Percentiles rank a stretch among this genome's conserved stretches.
These are phyloP conservation scores for Taeniopygia guttata DNA, from an alignment of 2,797 vertebrate genomes.

Conservation along the genomic window DNA sequence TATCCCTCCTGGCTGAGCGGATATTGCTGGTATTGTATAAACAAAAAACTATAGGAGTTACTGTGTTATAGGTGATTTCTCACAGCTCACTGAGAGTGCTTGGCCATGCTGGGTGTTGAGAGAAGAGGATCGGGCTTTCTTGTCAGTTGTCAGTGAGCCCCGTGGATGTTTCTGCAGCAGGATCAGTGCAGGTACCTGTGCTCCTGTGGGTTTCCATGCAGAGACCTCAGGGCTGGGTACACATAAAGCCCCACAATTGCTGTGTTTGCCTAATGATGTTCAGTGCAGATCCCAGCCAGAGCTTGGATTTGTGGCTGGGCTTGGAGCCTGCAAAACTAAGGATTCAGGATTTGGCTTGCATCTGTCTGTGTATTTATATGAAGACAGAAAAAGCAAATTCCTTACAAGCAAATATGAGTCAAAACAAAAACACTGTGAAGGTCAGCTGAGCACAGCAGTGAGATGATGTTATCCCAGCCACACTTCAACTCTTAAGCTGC, in stretches of 20 bases:
- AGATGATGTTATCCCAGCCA: conserved; percentile 23
- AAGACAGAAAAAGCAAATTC: conserved; percentile 49
- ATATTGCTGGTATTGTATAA: neutral
- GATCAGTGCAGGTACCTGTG: neutral
- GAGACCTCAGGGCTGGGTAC: neutral
- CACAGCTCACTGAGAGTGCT: neutral
- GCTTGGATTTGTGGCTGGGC: neutral
- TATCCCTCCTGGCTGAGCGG: neutral
- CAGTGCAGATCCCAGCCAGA: neutral
- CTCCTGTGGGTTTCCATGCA: neutral
- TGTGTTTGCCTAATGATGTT: neutral
- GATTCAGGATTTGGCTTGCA: neutral
- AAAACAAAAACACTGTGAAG: conserved; percentile 54
- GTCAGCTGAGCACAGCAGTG: conserved; percentile 45
- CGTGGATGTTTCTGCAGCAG: neutral
- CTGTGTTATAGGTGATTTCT: neutral
- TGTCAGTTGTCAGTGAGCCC: neutral
- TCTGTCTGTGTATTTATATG: conserved; percentile 16
- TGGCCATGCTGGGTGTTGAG: neutral
- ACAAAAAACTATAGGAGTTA: neutral
- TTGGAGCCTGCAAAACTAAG: neutral
- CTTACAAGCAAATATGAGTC: conserved; percentile 50
- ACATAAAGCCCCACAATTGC: fast-evolving
- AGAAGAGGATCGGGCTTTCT: neutral
- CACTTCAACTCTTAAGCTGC: conserved; percentile 22